Evolutionary conservation across 2,888 invertebrate species (phyloP).

Genomic region (Anagyrus pseudococci): DNA sequence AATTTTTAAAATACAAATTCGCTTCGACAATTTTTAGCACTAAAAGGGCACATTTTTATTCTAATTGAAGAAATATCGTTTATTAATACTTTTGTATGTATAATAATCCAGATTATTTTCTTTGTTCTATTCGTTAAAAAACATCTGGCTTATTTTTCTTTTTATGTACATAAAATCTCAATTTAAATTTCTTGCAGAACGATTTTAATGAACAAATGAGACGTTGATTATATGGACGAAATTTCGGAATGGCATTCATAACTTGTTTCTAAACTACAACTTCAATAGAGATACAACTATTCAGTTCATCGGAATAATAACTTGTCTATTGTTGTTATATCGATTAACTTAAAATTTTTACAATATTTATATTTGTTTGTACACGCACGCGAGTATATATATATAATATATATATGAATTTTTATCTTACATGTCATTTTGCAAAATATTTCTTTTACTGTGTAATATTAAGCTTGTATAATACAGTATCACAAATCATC

Average conservation of each 20-base stretch:
- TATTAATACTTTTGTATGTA: conserved; percentile 32
- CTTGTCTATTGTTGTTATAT: conserved; percentile 10
- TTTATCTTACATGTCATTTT: conserved; percentile 45
- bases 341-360: conserved; percentile 38
- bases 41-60: conserved; percentile 19
- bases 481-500: conserved; percentile 52
- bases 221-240: conserved; percentile 40
- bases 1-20: conserved; percentile 17
- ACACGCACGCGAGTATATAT: conserved; percentile 41
- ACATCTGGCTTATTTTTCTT: conserved; percentile 32
- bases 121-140: conserved; percentile 27
- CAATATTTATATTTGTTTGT: conserved; percentile 44
- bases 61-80: too few relatives aligned
- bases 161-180: conserved; percentile 36
- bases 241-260: conserved; percentile 50
- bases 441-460: conserved; percentile 52
- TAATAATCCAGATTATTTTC: conserved; percentile 44
- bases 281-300: background rate
- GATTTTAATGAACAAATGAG: conserved; percentile 35
- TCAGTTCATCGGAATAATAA: background rate
- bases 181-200: conserved; percentile 33
- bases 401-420: conserved; percentile 41
- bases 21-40: conserved; percentile 7
- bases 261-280: conserved; percentile 44
- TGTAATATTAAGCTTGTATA: conserved; percentile 50